Evolutionary conservation across 2,797 vertebrate species (phyloP), one percentile per base, ranked within the genome.

Genomic region (Anas flavirostris): DNA sequence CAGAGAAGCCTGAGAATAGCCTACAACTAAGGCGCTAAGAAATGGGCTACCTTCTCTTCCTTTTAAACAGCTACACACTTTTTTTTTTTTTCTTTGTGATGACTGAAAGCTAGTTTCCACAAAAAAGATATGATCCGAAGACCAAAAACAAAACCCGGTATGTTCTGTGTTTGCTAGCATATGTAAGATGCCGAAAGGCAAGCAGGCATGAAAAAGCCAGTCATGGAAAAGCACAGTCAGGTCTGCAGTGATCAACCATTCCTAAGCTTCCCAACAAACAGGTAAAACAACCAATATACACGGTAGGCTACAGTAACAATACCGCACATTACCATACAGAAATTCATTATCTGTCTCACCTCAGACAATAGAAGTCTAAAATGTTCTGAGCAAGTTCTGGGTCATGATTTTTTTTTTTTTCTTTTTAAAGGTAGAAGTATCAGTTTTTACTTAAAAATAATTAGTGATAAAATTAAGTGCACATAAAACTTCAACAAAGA

Each of bases 381-480:
- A 31, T 39, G 9, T 66, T 44, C 31, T 25, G 12, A 7, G 13
- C 70, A 39, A 46, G 43, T 23, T 66, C 15, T 21, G 60, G 15
- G 19, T 21, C 37, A 63, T 5, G 17, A 9, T 16, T 60, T 35
- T 25, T 59, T 33, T 37, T 25, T 59, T 84, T 50, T 35, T 39
- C 44, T n/a, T 29, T 82, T 77, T 7, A 59, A 17, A 37, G 10
- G 66, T 9, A 79, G 31, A 82, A 75, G 7, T 39, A 3, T 10
- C 70, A 12, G 79, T 79, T 91, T 73, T 23, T 73, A 87, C 31
- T 69, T 92, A 37, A 90, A 96, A 82, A 83, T 48, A n/a, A 93
- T 93, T 96, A 93, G 75, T 81, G 52, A 94, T 93, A 87, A 82
- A 93, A 75, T 83, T 85, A 68, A 60, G 31, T 72, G 52, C 53